Evolutionary conservation across 2,113 vertebrate genomes (phyloP).

Genomic region (Campylomormyrus tamandua): DNA sequence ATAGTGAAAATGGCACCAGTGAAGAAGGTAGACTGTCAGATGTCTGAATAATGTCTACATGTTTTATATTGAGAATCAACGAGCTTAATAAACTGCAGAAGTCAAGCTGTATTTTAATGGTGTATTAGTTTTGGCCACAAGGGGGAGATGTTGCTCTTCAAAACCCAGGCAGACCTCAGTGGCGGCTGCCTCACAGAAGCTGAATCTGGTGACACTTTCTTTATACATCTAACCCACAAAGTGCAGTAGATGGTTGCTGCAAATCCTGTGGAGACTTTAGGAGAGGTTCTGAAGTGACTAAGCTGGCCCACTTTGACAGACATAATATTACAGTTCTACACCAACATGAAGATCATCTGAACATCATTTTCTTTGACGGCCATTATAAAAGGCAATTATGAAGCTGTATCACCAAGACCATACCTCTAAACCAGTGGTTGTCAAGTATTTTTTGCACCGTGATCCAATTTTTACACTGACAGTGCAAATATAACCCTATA

Average conservation of each 20-base stretch:
- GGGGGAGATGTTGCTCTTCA: background rate
- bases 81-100: background rate
- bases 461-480: too few species aligned
- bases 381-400: background rate
- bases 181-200: background rate
- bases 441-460: too few species aligned
- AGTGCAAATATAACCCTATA: too few species aligned
- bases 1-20: background rate
- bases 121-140: background rate
- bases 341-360: too few species aligned
- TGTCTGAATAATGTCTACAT: background rate
- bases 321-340: too few species aligned
- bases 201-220: background rate
- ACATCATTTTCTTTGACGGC: too few species aligned
- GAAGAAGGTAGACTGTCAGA: background rate
- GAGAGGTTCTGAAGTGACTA: too few species aligned
- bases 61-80: background rate
- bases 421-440: background rate
- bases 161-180: background rate
- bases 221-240: background rate
- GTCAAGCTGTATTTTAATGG: background rate
- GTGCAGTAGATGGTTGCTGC: background rate
- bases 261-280: too few species aligned
- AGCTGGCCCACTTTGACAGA: too few species aligned
- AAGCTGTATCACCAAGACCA: background rate